These are phyloP conservation scores for Hippocampus kuda DNA, from an alignment of 2,797 vertebrate genomes.

Conservation along the genomic window DNA sequence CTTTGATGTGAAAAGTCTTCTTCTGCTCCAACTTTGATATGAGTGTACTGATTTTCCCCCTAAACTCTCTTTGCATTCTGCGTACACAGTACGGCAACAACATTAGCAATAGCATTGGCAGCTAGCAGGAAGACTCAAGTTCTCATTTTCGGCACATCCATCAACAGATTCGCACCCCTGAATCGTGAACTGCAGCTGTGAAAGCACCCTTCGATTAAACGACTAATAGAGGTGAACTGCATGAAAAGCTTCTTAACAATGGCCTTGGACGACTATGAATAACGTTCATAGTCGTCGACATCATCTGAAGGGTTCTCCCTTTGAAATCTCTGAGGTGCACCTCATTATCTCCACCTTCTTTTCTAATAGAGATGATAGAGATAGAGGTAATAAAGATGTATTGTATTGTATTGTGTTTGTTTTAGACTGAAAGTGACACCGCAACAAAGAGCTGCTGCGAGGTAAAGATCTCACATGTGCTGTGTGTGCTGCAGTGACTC, in stretches of 20 bases:
- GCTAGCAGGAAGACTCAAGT: background rate
- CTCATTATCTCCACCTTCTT: background rate
- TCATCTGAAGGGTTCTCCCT: background rate
- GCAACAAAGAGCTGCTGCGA: background rate
- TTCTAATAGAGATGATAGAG: background rate
- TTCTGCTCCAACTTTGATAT: background rate
- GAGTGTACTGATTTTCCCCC: too few species aligned
- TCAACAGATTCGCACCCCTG: background rate
- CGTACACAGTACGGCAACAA: too few species aligned
- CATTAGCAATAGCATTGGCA: too few species aligned
- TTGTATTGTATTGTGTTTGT: background rate
- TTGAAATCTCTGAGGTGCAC: background rate
- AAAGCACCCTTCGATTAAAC: background rate
- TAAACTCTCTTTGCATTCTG: too few species aligned
- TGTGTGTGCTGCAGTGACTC: background rate
- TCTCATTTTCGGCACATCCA: background rate
- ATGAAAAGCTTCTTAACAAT: background rate
- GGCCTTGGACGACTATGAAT: too few species aligned
- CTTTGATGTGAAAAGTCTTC: background rate
- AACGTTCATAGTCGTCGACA: background rate
- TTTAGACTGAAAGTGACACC: background rate
- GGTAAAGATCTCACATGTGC: background rate
- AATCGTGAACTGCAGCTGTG: too few species aligned
- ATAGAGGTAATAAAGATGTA: too few species aligned
- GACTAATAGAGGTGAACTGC: background rate